A percentile compares a stretch with the other conserved stretches of the same genome.
Conservation (phyloP, 2,113 vertebrate species). For the Halcyon malimbica region DNA sequence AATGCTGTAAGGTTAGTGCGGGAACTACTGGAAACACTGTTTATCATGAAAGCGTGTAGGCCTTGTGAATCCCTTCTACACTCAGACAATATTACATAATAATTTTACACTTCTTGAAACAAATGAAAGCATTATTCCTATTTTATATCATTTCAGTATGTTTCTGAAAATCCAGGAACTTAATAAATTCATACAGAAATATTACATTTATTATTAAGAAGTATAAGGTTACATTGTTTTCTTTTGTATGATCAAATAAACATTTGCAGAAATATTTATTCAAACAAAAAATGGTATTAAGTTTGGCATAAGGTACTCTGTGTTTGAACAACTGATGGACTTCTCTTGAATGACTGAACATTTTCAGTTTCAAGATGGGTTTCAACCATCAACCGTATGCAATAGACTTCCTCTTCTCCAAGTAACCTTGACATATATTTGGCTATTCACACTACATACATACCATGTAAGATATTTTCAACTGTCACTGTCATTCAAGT, state of each 20-base stretch:
- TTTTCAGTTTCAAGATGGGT: not conserved
- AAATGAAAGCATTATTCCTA: not conserved
- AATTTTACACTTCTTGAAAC: not conserved
- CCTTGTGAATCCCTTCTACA: not conserved
- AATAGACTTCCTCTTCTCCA: not conserved
- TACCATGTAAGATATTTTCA: not conserved
- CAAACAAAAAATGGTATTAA: not conserved
- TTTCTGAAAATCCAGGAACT: not conserved
- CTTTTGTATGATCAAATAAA: not conserved
- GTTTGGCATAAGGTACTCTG: not conserved
- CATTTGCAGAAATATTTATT: not conserved
- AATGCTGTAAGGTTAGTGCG: not conserved
- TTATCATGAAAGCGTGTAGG: not conserved
- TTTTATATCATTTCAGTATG: not conserved
- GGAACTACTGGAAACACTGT: not conserved
- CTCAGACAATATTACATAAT: not conserved
- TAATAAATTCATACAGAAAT: not conserved
- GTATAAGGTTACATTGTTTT: not conserved
- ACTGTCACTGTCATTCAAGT: not conserved
- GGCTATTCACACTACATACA: not conserved
- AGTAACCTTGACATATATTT: not conserved
- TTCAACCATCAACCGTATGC: not conserved
- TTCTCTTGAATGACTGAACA: not conserved
- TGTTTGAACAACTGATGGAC: not conserved
- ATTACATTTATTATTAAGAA: not conserved